These are phyloP conservation scores for Melanotaenia boesemani DNA, from an alignment of 2,797 vertebrate genomes.

Conservation along the genomic window DNA sequence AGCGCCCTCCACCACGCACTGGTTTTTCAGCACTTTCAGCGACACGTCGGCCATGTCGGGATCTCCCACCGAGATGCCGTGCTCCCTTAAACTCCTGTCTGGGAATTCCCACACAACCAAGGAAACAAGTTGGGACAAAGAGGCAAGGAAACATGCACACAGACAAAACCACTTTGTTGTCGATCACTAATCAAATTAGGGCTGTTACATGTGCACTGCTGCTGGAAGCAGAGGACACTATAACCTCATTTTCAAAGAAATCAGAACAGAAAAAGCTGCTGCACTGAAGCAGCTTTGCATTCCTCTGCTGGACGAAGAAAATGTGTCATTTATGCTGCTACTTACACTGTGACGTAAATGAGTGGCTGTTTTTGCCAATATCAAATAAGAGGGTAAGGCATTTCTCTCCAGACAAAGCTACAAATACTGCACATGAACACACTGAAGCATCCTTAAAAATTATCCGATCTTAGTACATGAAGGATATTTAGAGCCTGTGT, in stretches of 20 bases:
- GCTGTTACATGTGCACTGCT: neutral
- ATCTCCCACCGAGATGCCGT: conserved; percentile 79
- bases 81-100: conserved; percentile 82
- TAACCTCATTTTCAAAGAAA: conserved; percentile 5
- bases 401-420: neutral
- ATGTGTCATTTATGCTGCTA: neutral
- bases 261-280: conserved; percentile 3
- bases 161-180: conserved; percentile 14
- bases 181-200: conserved; percentile 35
- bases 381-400: neutral
- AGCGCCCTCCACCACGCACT: conserved; percentile 90
- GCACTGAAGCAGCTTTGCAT: conserved; percentile 1
- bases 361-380: neutral
- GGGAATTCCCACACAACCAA: conserved; percentile 25
- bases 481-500: too few species aligned
- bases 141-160: neutral
- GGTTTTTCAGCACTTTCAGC: conserved; percentile 89
- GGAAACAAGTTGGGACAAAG: conserved; percentile 13
- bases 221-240: neutral
- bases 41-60: conserved; percentile 84
- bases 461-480: too few species aligned
- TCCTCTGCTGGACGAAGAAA: neutral
- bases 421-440: neutral
- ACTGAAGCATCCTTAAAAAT: too few species aligned
- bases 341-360: neutral